Evolutionary conservation across 1,140 invertebrate genomes (phyloP).

Genomic region (Diploscapter pachys): DNA sequence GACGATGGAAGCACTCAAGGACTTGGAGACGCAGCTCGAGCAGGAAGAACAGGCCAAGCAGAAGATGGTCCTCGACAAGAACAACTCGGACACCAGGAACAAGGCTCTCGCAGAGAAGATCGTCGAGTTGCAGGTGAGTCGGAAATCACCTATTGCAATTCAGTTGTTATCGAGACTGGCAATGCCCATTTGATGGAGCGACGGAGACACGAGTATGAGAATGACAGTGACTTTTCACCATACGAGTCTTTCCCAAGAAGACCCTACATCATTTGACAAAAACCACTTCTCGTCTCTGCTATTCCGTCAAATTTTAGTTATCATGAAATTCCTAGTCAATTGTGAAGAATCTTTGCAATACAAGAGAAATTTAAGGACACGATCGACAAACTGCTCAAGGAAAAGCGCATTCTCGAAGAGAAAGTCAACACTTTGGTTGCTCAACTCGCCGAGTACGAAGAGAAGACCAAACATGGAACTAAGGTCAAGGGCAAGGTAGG

Average conservation of each 20-base stretch:
- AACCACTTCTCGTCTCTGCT: too few relatives aligned
- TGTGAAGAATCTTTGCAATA: too few relatives aligned
- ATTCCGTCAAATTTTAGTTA: too few relatives aligned
- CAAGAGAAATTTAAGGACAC: constrained; percentile 28
- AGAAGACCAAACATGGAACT: constrained; percentile 90
- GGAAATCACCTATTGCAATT: too few relatives aligned
- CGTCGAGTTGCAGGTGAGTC: constrained; percentile 67
- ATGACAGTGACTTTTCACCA: too few relatives aligned
- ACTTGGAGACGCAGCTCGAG: constrained; percentile 73
- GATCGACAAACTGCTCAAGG: constrained; percentile 73
- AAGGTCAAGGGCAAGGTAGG: constrained; percentile 81
- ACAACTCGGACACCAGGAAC: constrained; percentile 85
- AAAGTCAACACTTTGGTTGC: constrained; percentile 81
- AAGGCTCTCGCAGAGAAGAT: constrained; percentile 94
- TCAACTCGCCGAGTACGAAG: constrained; percentile 90
- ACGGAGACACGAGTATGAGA: too few relatives aligned
- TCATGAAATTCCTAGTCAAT: too few relatives aligned
- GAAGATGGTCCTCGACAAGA: constrained; percentile 93
- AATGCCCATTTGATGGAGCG: too few relatives aligned
- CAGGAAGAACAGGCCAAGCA: constrained; percentile 93
- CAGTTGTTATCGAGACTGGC: too few relatives aligned
- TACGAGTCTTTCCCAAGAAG: too few relatives aligned
- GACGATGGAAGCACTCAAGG: constrained; percentile 49
- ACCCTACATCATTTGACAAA: too few relatives aligned
- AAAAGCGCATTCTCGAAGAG: constrained; percentile 90